Base-by-base conservation (phyloP, 2,113 vertebrate species). In the Bujurquina vittata region DNA sequence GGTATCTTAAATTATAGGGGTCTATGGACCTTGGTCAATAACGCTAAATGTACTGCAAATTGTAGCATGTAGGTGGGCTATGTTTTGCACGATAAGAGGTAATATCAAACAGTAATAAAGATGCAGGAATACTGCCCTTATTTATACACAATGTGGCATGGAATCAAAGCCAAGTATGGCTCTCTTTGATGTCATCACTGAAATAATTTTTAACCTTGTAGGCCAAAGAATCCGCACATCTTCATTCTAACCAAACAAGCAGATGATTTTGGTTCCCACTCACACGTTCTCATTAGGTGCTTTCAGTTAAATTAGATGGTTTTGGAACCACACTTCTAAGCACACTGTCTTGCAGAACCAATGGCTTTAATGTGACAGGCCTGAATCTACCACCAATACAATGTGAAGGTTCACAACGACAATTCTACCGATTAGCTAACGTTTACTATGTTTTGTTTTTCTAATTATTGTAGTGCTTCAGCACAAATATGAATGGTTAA, bases 11-110 rank as follows among this genome's bases (percentile, higher is more conserved):
- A 94, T 92, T 85, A 92, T 78, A 86, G 77, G 55, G 12, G 65
- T 73, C 87, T 84, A 83, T 86, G 88, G 86, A 89, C 84, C 84
- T 81, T 81, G 86, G 90, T 91, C 90, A 93, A 89, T 94, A 90
- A 88, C 78, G 67, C 81, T 80, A 90, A 93, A 92, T 85, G 91
- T 81, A 84, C 75, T 89, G 78, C 75, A 91, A 87, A 93, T 92
- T 91, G 89, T 62, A 76, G 75, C 72, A 11, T 62, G 91, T 83
- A 82, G 84, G 90, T 88, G 87, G 89, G 90, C 83, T 84, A 57
- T 87, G 74, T 85, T 91, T 90, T 80, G 74, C 81, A 55, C 85
- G 40, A 80, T 82, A 60, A 90, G 82, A 85, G 86, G 62, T 84
- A 78, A 91, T 85, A 87, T 85, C 73, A 88, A 80, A 92, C 43